Evolutionary conservation across 2,797 vertebrate species (phyloP).

Genomic region (Macrochelys suwanniensis): DNA sequence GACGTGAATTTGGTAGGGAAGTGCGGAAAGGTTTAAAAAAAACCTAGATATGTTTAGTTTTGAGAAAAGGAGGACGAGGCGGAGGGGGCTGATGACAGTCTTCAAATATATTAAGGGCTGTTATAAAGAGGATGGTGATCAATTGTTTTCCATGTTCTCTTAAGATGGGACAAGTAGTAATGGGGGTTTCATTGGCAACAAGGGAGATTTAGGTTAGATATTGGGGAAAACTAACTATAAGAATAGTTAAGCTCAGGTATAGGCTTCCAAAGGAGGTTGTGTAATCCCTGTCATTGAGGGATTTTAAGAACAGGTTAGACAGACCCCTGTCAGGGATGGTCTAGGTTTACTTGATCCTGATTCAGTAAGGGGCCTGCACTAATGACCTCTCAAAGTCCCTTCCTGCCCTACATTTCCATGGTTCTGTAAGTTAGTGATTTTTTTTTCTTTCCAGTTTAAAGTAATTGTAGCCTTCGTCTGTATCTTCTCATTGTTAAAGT

Average conservation of each 20-base stretch:
- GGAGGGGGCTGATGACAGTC: background rate
- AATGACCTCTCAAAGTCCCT: background rate
- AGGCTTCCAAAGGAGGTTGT: background rate
- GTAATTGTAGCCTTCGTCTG: background rate
- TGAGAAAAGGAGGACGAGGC: background rate
- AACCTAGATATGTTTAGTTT: background rate
- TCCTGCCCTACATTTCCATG: background rate
- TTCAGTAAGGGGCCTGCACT: background rate
- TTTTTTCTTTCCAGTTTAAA: background rate
- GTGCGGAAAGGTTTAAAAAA: background rate
- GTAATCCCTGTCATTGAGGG: background rate
- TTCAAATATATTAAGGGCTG: background rate
- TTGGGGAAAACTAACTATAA: background rate
- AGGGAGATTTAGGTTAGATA: no score
- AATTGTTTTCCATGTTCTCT: background rate
- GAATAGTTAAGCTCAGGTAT: background rate
- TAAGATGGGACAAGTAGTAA: background rate
- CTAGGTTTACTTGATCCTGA: background rate
- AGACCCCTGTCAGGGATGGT: background rate
- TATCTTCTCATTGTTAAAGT: background rate
- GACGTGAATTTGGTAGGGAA: no score
- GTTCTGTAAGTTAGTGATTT: background rate
- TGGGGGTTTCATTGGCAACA: background rate
- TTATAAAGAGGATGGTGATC: background rate
- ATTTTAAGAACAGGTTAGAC: background rate